Evolutionary conservation across 2,888 invertebrate species (phyloP), one percentile per base, ranked within the genome.

Genomic region (Clistopyga incitator): DNA sequence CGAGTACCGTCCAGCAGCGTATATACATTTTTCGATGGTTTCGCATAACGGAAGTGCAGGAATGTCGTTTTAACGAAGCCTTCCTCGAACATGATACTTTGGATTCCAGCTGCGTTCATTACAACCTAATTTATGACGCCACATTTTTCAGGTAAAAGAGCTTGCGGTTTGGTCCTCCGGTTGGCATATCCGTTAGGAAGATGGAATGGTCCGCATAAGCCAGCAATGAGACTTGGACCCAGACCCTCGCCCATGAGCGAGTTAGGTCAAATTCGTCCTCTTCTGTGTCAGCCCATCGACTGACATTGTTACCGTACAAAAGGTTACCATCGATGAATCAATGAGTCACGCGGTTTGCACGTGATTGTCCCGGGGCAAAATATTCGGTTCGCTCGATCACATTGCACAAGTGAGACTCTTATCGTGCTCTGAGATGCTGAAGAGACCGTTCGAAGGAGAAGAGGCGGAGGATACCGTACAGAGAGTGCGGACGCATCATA

Each of bases 401-500:
- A 75, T 81, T 84, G 78, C 78, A 75, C 75, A 78, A 81, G 71
- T 77, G 42, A 42, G n/a, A 59, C 68, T 45, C 42, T 25, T 56
- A 61, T 59, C 15, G 20, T 68, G 56, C 42, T 65, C 18, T 18
- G 11, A 50, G 56, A 18, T 3, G 6, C 74, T 4, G 74, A 42
- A 54, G 47, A 50, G 50, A 25, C 23, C 25, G 72, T 67, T 52
- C 61, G 25, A 76, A 75, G 42, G 56, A 70, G 56, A 71, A 84
- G 38, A 56, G 72, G n/a, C n/a, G 59, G 56, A 72, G 75, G 80
- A 70, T 67, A 70, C 68, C 45, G 70, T 34, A 56, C 56, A 74
- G 54, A 47, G 74, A 79, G 68, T 70, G 54, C 70, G 65, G 23
- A 82, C 59, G 81, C 84, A 81, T 84, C 81, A 80, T 81, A 76